Evolutionary conservation across 2,888 invertebrate genomes (phyloP).

Genomic region (Pristionchus fissidentatus): DNA sequence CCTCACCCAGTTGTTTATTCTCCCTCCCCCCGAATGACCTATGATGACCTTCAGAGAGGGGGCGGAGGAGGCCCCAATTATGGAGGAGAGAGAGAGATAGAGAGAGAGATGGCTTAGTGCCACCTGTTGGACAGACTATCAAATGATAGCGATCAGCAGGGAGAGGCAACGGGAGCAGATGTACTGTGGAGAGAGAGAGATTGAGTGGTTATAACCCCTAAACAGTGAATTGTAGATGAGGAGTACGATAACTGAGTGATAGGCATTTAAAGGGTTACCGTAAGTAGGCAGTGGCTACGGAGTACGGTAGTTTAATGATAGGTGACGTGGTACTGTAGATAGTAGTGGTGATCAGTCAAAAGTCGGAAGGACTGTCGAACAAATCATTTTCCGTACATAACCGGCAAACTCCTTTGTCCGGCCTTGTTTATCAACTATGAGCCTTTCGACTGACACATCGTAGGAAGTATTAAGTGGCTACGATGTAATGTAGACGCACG

Average conservation of each 20-base stretch:
- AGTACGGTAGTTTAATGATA: not conserved
- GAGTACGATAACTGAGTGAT: not conserved
- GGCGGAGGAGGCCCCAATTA: not conserved
- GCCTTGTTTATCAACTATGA: no score
- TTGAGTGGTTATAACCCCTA: no score
- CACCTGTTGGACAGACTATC: slow-evolving; percentile 29
- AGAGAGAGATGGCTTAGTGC: slow-evolving; percentile 10
- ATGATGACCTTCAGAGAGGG: slow-evolving; percentile 11
- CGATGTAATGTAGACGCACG: no score
- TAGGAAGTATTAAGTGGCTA: no score
- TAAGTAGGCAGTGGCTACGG: not conserved
- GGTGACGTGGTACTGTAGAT: not conserved
- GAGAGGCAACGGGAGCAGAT: slow-evolving; percentile 3
- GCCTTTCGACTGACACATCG: no score
- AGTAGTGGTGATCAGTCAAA: not conserved
- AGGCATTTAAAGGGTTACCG: not conserved
- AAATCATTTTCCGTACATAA: no score
- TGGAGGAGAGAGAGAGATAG: not conserved
- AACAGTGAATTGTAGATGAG: not conserved
- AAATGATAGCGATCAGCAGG: slow-evolving; percentile 22
- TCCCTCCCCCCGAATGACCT: slow-evolving; percentile 9
- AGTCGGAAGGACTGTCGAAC: no score
- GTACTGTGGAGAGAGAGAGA: not conserved
- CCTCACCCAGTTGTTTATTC: slow-evolving; percentile 14
- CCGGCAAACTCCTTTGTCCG: no score